Evolutionary conservation across 2,797 vertebrate species (phyloP).

Genomic region (Poeciliopsis infans): DNA sequence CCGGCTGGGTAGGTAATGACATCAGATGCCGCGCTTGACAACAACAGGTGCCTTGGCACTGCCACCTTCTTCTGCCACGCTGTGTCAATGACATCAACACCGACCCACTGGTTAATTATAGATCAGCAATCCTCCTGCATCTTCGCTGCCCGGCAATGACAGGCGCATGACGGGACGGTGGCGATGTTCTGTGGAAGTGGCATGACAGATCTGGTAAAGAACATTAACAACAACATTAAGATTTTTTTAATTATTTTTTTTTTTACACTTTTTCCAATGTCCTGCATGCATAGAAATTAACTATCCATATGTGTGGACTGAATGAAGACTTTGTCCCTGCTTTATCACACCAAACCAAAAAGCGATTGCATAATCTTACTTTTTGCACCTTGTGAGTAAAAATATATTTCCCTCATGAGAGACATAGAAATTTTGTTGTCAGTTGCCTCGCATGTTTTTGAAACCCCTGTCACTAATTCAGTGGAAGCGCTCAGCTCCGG

Average conservation of each 20-base stretch:
- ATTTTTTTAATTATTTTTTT: not conserved
- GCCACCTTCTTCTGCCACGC: conserved; percentile 95
- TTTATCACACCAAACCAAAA: not conserved
- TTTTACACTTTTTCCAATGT: not conserved
- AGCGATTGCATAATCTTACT: not conserved
- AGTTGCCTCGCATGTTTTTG: conserved; percentile 56
- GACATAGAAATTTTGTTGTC: conserved; percentile 76
- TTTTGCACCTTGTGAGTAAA: not conserved
- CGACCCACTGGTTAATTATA: conserved; percentile 98
- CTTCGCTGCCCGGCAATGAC: conserved; percentile 85
- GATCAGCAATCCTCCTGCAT: conserved; percentile 87
- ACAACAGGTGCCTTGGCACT: conserved; percentile 99
- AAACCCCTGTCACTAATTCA: conserved; percentile 75
- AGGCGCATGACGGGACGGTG: conserved; percentile 36
- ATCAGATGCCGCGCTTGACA: conserved; percentile 99
- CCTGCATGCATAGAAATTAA: not conserved
- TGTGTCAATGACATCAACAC: conserved; percentile 99
- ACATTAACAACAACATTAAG: conserved; percentile 33
- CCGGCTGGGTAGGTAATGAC: conserved; percentile 99
- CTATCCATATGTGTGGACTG: not conserved
- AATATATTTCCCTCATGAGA: conserved; percentile 29
- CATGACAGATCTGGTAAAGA: conserved; percentile 41
- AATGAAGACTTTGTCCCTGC: not conserved
- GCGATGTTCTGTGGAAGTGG: conserved; percentile 38
- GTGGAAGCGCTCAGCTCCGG: conserved; percentile 73